Conservation (phyloP, 1,140 invertebrate genomes). For the Drosophila tristis region DNA sequence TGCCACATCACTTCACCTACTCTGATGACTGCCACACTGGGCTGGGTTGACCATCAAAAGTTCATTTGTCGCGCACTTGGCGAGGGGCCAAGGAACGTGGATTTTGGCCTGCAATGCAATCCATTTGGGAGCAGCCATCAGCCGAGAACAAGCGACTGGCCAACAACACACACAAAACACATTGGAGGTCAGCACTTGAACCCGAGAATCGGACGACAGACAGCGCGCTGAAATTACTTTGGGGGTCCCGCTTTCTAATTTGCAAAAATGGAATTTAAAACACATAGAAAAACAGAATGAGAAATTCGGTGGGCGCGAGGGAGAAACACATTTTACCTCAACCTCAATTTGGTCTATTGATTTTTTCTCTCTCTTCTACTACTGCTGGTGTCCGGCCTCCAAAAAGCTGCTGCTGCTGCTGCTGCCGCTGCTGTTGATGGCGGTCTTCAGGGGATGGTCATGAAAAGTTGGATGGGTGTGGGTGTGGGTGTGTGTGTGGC, state of each 20-base stretch:
- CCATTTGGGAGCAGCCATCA: conserved; percentile 48
- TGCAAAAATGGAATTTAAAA: conserved; percentile 70
- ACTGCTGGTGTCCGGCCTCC: conserved; percentile 44
- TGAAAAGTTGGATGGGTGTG: neutral
- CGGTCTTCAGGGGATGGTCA: conserved; percentile 23
- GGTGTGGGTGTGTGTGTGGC: conserved; percentile 6
- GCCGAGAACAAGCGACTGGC: neutral
- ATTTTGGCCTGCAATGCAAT: conserved; percentile 43
- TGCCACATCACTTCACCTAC: conserved; percentile 9
- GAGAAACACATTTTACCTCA: conserved; percentile 56
- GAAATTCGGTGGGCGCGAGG: neutral
- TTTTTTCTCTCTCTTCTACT: conserved; percentile 42
- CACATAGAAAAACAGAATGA: conserved; percentile 24
- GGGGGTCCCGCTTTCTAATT: conserved; percentile 69
- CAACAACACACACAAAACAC: conserved; percentile 22
- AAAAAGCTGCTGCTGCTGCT: conserved; percentile 31
- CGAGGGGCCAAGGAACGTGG: conserved; percentile 44
- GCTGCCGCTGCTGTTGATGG: conserved; percentile 33
- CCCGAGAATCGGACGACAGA: conserved; percentile 43
- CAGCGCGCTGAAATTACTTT: conserved; percentile 65
- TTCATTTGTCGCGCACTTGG: conserved; percentile 47
- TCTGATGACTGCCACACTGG: conserved; percentile 11
- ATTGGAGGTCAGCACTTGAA: conserved; percentile 65
- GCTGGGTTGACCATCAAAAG: conserved; percentile 53
- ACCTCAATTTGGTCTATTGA: conserved; percentile 65